Conservation (phyloP, 2,888 invertebrate genomes). For the Tachina grossa region DNA sequence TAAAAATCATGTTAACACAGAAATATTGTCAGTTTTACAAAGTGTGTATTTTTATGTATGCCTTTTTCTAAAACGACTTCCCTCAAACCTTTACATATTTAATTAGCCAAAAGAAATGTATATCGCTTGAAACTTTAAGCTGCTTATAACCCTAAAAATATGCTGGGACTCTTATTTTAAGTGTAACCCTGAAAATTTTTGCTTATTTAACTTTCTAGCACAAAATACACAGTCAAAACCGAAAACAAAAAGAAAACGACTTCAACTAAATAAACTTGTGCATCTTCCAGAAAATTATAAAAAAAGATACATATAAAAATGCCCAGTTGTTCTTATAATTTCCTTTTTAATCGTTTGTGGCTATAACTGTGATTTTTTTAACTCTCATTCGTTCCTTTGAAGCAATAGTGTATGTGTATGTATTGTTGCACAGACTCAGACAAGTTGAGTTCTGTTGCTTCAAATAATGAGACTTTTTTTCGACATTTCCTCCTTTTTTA, state of each 20-base stretch:
- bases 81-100: not conserved
- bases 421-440: slow-evolving; percentile 14
- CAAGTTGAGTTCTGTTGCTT: slow-evolving; percentile 53
- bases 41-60: slow-evolving; percentile 13
- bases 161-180: not conserved
- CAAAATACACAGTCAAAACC: not conserved
- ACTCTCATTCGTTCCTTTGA: not conserved
- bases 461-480: slow-evolving; percentile 53
- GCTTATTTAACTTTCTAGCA: not conserved
- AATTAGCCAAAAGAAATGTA: slow-evolving; percentile 18
- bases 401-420: slow-evolving; percentile 3
- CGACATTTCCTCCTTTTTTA: slow-evolving; percentile 10
- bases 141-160: slow-evolving; percentile 11
- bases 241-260: not conserved
- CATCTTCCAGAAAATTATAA: not conserved
- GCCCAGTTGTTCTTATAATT: slow-evolving; percentile 14
- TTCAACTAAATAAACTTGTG: not conserved
- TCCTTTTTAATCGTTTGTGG: slow-evolving; percentile 22
- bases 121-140: slow-evolving; percentile 11
- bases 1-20: slow-evolving; percentile 1
- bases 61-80: not conserved
- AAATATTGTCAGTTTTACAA: not conserved
- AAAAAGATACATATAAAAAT: not conserved
- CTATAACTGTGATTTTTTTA: slow-evolving; percentile 27
- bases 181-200: not conserved